Base-by-base conservation (phyloP, 2,113 vertebrate species). In the Raphicerus campestris region DNA sequence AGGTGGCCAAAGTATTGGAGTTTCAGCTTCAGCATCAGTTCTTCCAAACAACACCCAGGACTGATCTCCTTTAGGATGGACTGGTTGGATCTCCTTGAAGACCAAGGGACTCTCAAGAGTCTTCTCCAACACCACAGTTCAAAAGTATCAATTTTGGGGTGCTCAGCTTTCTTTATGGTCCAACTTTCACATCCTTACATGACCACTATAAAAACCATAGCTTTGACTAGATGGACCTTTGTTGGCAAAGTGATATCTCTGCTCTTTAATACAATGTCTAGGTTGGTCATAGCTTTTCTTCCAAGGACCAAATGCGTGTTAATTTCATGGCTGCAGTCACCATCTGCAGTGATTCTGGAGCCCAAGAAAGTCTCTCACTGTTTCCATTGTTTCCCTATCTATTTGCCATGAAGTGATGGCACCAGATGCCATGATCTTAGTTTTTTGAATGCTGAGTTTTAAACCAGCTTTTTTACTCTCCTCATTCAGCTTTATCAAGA, bases 191-290 rank as follows among this genome's bases (percentile, higher is more conserved):
- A 66, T 66, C 32, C 63, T 5, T 66, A 20, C 17, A 35, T 66
- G 32, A 35, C 63, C 2, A 66, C 32, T 66, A 32, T 8, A 66
- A 35, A 35, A 66, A 66, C 4, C 32, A 32, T 66, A 35, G 17
- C 63, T 20, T 35, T 66, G 63, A 35, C 63, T 66, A 66, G 8
- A 20, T 5, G 32, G 63, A 66, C 63, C 2, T 66, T 66, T 66
- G 63, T 66, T 0, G 0, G 17, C 32, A 66, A 66, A 66, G 63
- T n/a, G 4, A 66, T 10, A 4, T n/a, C 63, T 66, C 32, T 66
- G 63, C 2, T 35, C 17, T 35, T 66, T 35, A 66, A 35, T 66
- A 35, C 0, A 4, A 32, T 66, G 63, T 35, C n/a, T 66, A 66
- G 2, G 17, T 66, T 19, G 2, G 32, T 20, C 63, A 35, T 20